These are phyloP conservation scores for Neelides sp. DNA, from an alignment of 1,140 invertebrate species.

Conservation along the genomic window DNA sequence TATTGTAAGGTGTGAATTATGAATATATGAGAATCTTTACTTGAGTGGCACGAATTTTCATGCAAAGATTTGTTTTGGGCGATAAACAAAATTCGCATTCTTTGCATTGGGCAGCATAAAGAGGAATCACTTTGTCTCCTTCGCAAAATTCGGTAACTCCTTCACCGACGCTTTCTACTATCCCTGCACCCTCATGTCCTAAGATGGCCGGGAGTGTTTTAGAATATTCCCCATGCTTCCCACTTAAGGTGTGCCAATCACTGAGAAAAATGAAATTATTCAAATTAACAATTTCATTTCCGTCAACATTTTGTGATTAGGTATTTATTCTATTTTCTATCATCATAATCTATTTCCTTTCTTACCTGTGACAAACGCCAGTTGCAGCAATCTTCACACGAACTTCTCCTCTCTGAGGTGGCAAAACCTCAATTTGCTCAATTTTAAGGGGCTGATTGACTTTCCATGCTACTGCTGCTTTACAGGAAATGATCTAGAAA, in stretches of 20 bases:
- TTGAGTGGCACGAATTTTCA: no score
- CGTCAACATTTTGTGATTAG: no score
- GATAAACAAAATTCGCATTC: constrained; percentile 42
- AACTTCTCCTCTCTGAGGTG: neutral
- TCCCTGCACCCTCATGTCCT: constrained; percentile 40
- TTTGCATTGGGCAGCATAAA: constrained; percentile 43
- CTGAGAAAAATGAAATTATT: no score
- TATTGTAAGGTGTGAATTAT: no score
- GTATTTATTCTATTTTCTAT: no score
- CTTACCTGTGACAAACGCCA: neutral
- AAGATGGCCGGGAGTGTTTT: constrained; percentile 41
- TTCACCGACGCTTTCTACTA: constrained; percentile 42
- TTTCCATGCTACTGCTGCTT: neutral
- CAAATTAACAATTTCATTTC: no score
- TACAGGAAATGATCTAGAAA: neutral
- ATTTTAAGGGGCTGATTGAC: neutral
- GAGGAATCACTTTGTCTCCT: constrained; percentile 44
- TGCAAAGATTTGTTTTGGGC: no score
- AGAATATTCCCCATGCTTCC: no score
- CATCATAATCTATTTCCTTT: no score
- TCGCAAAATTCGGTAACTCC: constrained; percentile 36
- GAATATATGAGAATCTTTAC: no score
- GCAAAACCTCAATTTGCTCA: neutral
- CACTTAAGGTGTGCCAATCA: no score
- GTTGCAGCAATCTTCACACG: neutral